Evolutionary conservation across 2,113 vertebrate species (phyloP).

Genomic region (Crotalus helleri): DNA sequence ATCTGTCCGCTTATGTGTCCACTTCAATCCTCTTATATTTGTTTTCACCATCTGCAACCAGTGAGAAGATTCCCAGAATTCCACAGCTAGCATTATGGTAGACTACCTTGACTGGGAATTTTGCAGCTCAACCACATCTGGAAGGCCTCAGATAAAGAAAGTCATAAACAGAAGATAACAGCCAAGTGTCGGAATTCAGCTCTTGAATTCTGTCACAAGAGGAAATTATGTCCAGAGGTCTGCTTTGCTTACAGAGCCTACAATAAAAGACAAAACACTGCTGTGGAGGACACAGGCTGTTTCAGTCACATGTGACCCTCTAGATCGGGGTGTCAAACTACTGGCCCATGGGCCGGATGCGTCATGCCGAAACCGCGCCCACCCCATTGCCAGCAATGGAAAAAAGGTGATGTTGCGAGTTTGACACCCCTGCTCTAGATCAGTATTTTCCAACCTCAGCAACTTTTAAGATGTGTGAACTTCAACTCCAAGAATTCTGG

Average conservation of each 20-base stretch:
- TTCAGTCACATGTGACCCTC: too few relatives aligned
- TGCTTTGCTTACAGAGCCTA: neutral
- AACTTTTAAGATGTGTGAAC: neutral
- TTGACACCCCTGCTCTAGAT: too few relatives aligned
- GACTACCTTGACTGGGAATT: neutral
- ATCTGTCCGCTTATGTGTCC: neutral
- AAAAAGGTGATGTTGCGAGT: too few relatives aligned
- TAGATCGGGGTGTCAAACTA: too few relatives aligned
- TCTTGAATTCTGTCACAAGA: neutral
- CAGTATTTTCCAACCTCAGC: neutral
- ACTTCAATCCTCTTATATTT: neutral
- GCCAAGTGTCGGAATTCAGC: neutral
- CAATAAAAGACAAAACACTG: neutral
- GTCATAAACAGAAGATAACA: neutral
- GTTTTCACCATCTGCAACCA: neutral
- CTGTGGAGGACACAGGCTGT: neutral
- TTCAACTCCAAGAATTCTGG: neutral
- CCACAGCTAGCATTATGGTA: neutral
- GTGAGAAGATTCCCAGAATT: neutral
- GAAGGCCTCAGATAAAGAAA: neutral
- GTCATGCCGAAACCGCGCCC: too few relatives aligned
- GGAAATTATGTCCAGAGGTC: neutral
- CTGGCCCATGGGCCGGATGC: too few relatives aligned
- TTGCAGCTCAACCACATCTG: neutral
- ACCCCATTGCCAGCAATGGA: too few relatives aligned